Conservation (phyloP, 2,888 invertebrate genomes). For the Nomada lathburiana region DNA sequence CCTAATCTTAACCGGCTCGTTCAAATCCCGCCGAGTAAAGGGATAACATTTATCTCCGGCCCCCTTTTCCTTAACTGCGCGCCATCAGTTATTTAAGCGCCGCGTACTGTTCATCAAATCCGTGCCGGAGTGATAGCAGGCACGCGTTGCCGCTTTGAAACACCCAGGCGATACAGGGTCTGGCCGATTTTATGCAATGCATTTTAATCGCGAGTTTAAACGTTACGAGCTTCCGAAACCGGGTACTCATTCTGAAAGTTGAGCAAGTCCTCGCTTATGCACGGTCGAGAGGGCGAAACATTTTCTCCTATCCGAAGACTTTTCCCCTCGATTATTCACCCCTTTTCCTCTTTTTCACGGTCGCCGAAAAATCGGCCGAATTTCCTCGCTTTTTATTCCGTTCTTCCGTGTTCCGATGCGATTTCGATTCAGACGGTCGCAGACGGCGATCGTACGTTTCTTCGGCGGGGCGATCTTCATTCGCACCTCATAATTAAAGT, state of each 20-base stretch:
- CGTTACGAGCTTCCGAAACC: slow-evolving; percentile 55
- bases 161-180: slow-evolving; percentile 35
- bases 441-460: slow-evolving; percentile 2
- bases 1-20: slow-evolving; percentile 48
- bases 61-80: slow-evolving; percentile 56
- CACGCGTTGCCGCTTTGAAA: slow-evolving; percentile 16
- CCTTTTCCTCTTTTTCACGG: not conserved
- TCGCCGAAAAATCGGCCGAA: not conserved
- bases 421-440: too few relatives aligned
- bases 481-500: slow-evolving; percentile 80
- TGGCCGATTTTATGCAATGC: slow-evolving; percentile 72
- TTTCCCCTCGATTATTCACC: not conserved
- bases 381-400: not conserved
- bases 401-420: not conserved
- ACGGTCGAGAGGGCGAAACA: slow-evolving; percentile 22
- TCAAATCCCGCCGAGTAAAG: slow-evolving; percentile 39
- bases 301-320: not conserved
- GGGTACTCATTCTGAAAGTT: slow-evolving; percentile 55
- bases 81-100: slow-evolving; percentile 62
- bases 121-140: slow-evolving; percentile 60
- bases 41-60: slow-evolving; percentile 55
- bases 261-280: slow-evolving; percentile 29
- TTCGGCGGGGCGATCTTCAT: slow-evolving; percentile 55
- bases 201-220: slow-evolving; percentile 73
- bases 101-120: slow-evolving; percentile 63